Base-by-base conservation (phyloP, 1,140 invertebrate genomes). In the Calosoma granatense region DNA sequence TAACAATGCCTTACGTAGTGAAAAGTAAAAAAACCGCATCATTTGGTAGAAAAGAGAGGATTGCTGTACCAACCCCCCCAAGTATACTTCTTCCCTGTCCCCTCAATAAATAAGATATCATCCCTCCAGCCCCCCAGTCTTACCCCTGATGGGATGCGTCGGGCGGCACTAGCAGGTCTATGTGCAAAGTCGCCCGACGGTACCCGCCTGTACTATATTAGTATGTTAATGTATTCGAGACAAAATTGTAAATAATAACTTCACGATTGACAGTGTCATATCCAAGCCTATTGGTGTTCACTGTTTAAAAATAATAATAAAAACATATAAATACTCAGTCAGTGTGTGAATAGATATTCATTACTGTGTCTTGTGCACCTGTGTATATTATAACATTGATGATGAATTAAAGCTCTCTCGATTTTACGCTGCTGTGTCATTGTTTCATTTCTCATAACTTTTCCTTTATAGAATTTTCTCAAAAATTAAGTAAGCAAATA, bases 1-100 rank as follows among this genome's bases (percentile, higher is more conserved):
- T 47, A 47, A 47, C 41, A 47, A 47, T 47, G 41, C 41, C 41
- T 47, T 47, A 47, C 41, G 41, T 47, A 47, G 41, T 47, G 41
- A 17, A 47, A 47, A 47, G 6, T 9, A 36, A 36, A 36, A 36
- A 9, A 36, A 36, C 6, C 26, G 41, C 41, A 47, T 47, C 41
- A 47, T 47, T 12, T 47, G 41, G 41, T 47, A 47, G 41, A 47
- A n/a, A 36, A 47, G 41, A 47, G 41, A 47, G 41, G 41, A 17
- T 47, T 47, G 41, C 41, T 47, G 15, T 47, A 17, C 41, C 15
- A 47, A 12, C 41, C 41, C 41, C 26, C 26, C 26, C 26, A 36
- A 36, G n/a, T 36, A 36, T 36, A 36, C 26, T n/a, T n/a, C n/a
- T n/a, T n/a, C n/a, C n/a, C n/a, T n/a, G n/a, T n/a, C n/a, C 26